Percentiles rank a stretch among this genome's conserved stretches.
Conservation (phyloP, 2,113 vertebrate genomes). For the Calidris pygmaea region DNA sequence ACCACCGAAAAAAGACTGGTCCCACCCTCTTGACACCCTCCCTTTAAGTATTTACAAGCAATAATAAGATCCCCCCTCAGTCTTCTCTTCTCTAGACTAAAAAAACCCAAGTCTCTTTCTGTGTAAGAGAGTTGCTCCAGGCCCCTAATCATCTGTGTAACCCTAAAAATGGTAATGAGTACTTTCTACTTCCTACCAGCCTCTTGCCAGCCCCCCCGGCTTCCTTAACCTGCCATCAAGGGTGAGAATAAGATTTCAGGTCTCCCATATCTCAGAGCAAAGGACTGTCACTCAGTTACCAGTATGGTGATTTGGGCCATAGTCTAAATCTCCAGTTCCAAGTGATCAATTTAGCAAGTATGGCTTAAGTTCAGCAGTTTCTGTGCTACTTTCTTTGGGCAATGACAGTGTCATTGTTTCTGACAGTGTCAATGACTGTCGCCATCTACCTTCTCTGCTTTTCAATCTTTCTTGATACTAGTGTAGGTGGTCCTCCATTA, state of each 20-base stretch:
- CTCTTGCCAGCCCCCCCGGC: neutral
- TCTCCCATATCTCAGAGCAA: neutral
- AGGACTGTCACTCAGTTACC: neutral
- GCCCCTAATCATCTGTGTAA: too few relatives aligned
- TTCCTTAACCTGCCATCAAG: neutral
- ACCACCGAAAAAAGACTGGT: too few relatives aligned
- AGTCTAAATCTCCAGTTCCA: neutral
- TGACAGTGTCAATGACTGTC: neutral
- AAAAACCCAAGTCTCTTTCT: too few relatives aligned
- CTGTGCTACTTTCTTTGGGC: neutral
- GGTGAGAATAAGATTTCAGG: neutral
- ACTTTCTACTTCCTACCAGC: neutral
- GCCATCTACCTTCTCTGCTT: neutral
- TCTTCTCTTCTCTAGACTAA: too few relatives aligned
- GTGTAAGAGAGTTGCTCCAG: too few relatives aligned
- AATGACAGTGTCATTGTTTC: neutral
- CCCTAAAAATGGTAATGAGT: neutral
- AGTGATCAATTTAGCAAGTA: neutral
- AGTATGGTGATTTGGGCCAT: neutral
- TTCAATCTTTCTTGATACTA: neutral
- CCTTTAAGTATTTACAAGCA: too few relatives aligned
- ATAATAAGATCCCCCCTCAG: too few relatives aligned
- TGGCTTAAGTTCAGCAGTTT: neutral
- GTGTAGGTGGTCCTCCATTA: neutral
- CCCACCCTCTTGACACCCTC: too few relatives aligned